Evolutionary conservation across 2,797 vertebrate genomes (phyloP).

Genomic region (Enteromius afrohamiltoni): DNA sequence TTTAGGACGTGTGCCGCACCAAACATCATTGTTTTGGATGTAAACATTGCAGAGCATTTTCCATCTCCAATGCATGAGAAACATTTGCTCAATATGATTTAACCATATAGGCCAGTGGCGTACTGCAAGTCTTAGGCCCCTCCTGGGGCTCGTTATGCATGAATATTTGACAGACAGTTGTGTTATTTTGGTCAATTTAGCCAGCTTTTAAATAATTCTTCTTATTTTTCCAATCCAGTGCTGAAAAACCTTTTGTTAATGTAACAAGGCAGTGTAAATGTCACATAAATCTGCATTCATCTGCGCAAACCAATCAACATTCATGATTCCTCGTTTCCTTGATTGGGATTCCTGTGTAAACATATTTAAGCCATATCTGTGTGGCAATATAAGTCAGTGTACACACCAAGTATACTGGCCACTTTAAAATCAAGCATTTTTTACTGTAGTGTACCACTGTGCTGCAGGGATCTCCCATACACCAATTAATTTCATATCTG

Average conservation of each 20-base stretch:
- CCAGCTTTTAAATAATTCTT: background rate
- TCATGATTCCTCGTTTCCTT: background rate
- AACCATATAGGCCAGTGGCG: background rate
- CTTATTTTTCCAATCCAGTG: background rate
- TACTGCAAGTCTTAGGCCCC: background rate
- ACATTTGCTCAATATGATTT: background rate
- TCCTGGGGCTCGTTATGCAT: constrained; percentile 2
- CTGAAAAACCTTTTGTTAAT: background rate
- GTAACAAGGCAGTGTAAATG: background rate
- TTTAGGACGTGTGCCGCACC: background rate
- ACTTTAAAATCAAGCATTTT: background rate
- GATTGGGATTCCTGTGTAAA: background rate
- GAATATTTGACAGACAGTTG: background rate
- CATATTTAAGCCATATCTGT: background rate
- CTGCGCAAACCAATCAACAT: background rate
- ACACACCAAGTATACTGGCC: background rate
- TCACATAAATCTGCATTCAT: background rate
- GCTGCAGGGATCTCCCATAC: background rate
- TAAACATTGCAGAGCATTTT: background rate
- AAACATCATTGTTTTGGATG: constrained; percentile 2
- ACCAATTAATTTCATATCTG: constrained; percentile 11
- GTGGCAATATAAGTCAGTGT: background rate
- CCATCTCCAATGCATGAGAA: background rate
- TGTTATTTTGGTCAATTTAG: background rate
- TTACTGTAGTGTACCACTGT: background rate